Evolutionary conservation across 2,113 vertebrate genomes (phyloP), one percentile per base, ranked within the genome.

Genomic region (Blennius ocellaris): DNA sequence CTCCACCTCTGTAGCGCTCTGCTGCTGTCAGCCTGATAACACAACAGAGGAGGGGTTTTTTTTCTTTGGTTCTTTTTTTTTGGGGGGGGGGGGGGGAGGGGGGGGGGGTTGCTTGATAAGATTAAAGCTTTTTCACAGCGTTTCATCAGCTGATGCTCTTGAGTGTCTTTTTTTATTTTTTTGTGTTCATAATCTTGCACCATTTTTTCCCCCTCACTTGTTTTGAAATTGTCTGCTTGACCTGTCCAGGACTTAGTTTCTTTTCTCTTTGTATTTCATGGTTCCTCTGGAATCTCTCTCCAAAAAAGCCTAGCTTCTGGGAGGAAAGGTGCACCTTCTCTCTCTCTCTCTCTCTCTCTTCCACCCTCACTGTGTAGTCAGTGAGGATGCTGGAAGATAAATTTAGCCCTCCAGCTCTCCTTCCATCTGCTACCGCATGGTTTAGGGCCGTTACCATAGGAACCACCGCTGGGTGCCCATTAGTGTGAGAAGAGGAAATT

Each of bases 391-490:
- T 92, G 80, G 84, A 82, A 93, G 93, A 94, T 94, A 94, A 92
- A 93, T 94, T 92, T 94, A 94, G 93, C 92, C 91, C 87, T 93
- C 87, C 80, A 93, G 92, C 90, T 93, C 91, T 92, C 88, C 90
- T 89, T 94, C 93, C 92, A 94, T 94, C 93, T 93, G 93, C 92
- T 92, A 90, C 91, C 88, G 88, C 92, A 92, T 93, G 91, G 93
- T 94, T 94, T 94, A 90, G 93, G 91, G 90, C 91, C 85, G 93
- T 94, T 93, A 87, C 93, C 92, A 94, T 94, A 91, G 93, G 89
- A 94, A 94, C 93, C 89, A 92, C 91, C 83, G 69, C 89, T 91
- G 92, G 90, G 92, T 92, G 85, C 91, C 91, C 89, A 89, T 92
- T 92, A 90, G 89, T 88, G 90, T 72, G 78, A 90, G 89, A 90